Base-by-base conservation (phyloP, 2,797 vertebrate species). In the Chelonia mydas region DNA sequence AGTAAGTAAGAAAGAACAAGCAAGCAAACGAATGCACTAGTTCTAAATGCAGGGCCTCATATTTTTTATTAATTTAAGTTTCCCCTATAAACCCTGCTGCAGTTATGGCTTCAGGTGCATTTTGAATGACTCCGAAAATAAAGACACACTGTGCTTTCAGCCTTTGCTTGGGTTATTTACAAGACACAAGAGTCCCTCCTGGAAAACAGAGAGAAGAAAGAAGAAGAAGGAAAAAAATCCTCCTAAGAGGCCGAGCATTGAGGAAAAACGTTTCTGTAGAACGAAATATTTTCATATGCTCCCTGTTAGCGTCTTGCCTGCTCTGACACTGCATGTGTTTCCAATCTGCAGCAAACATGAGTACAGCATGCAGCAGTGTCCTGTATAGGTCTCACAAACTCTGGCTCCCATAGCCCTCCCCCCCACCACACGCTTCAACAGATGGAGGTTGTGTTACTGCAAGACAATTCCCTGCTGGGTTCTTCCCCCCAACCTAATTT, bases 221-320 rank as follows among this genome's bases (percentile, higher is more conserved):
- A 23, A 27, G 31, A 8, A 19, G 68, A 49, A 76, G 84, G 57
- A 74, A 3, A 21, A 86, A 23, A 41, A 50, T 50, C 1, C 1
- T 6, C 1, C 2, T 23, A 11, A 82, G 81, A 33, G 41, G 54
- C 81, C 5, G 57, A 50, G 47, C 1, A 2, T 53, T 45, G 90
- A 89, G 90, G 57, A 50, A 89, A 54, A 78, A 77, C 72, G 89
- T 85, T 88, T 76, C 93, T 84, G 79, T 33, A 76, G 57, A 89
- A 94, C 94, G 90, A 90, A 92, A 72, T 41, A 9, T 68, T 92
- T 95, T 92, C 55, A 1, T 6, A 5, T 27, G 54, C 57, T 95
- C 90, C 87, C 78, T 83, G 13, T 93, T 94, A 93, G 83, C 80
- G 94, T 95, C 87, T 86, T 92, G 84, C 87, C 88, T 94, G 78